These are phyloP conservation scores for Nannoperca obscura DNA, from an alignment of 2,797 vertebrate species.

Conservation along the genomic window DNA sequence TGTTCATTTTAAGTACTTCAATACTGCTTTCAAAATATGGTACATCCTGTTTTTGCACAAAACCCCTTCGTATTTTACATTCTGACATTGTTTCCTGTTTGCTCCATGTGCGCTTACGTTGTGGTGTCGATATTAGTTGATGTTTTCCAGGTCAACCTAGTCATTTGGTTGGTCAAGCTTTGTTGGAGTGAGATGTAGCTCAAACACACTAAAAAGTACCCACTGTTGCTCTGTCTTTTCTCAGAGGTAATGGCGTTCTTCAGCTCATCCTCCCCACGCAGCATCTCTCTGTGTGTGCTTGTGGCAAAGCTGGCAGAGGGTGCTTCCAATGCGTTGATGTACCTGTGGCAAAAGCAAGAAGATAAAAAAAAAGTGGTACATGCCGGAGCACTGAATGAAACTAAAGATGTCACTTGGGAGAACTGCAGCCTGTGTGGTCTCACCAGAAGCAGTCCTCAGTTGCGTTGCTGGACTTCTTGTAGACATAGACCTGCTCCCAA, in stretches of 20 bases:
- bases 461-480: slow-evolving; percentile 81
- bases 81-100: background rate
- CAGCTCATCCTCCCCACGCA: slow-evolving; percentile 66
- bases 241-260: accelerated
- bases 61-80: background rate
- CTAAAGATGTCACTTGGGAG: background rate
- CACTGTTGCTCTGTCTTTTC: slow-evolving; percentile 82
- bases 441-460: slow-evolving; percentile 94
- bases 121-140: background rate
- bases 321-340: slow-evolving; percentile 92
- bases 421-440: slow-evolving; percentile 42
- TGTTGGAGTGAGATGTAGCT: background rate
- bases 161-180: background rate
- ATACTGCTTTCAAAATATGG: background rate
- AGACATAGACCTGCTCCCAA: slow-evolving; percentile 90
- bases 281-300: slow-evolving; percentile 60
- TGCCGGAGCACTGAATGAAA: background rate
- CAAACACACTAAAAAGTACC: slow-evolving; percentile 30
- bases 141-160: background rate
- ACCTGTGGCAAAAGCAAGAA: slow-evolving; percentile 83
- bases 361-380: background rate
- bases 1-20: background rate
- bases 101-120: background rate
- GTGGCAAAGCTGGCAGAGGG: slow-evolving; percentile 84
- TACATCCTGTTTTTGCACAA: too few species aligned